Evolutionary conservation across 1,140 invertebrate species (phyloP), one percentile per base, ranked within the genome.

Genomic region (Aphaenogaster floridana): DNA sequence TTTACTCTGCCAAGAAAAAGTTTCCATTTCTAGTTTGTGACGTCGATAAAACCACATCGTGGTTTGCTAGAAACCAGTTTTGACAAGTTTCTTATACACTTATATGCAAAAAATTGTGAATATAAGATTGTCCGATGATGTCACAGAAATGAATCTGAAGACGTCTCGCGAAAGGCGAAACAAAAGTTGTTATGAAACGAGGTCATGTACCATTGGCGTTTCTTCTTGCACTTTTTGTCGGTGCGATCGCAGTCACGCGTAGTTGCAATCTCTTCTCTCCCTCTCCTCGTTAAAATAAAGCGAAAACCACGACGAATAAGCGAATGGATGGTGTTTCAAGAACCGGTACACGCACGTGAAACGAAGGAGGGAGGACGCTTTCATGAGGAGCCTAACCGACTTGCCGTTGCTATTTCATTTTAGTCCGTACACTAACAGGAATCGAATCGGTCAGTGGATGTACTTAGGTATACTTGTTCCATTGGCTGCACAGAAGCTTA

Each of bases 361-460:
- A 83, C 45, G 48, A 81, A 50, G 86, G 89, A 88, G 89, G 74
- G 89, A 90, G 86, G 39, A 74, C 59, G 78, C 89, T 85, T 90
- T 80, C 59, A 63, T 77, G 79, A 84, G 39, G 86, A 28, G 39
- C 34, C 21, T 78, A 80, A 61, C 86, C 39, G 87, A 79, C 66
- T 78, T 63, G 54, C 57, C n/a, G 54, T 36, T 69, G 63, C 52
- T 88, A 84, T 88, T 85, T 69, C 79, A 81, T 76, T 90, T 90
- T 80, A 85, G 89, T 85, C 21, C 48, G 79, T 17, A 39, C 9
- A 21, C 61, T 69, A 87, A 85, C 88, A 57, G 80, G 80, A 88
- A 77, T 90, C 84, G 76, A 21, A 50, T 87, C 50, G 52, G 78
- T 42, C 50, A 7, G 66, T 76, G 36, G 39, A 64, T 39, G n/a